Percentiles rank a stretch among this genome's conserved stretches.
phyloP scores from a whole-genome alignment of 2,113 vertebrate genomes.

The Calidris pugnax region DNA sequence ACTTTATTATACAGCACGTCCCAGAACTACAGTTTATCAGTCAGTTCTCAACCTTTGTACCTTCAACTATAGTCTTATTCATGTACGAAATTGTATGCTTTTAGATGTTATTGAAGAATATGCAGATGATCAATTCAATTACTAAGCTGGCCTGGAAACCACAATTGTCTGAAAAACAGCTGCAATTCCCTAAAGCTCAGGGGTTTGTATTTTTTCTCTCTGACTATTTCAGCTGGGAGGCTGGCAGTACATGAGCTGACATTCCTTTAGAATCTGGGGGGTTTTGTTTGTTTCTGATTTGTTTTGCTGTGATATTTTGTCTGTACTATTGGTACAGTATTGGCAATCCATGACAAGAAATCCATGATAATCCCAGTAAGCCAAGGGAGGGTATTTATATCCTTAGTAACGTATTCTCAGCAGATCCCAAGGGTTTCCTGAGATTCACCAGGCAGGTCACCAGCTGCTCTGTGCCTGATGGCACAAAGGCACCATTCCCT shows the following conservation, averaged over 20 bases:
- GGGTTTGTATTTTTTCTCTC: constrained; percentile 22
- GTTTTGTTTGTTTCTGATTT: not conserved
- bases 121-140: constrained; percentile 19
- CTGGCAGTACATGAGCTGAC: not conserved
- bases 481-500: not conserved
- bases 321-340: not conserved
- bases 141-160: not conserved
- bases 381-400: not conserved
- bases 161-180: not conserved
- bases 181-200: not conserved
- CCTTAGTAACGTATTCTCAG: not conserved
- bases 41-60: not conserved
- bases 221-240: not conserved
- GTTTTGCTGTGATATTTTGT: not conserved
- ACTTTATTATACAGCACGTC: not conserved
- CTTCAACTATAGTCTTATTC: not conserved
- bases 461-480: not conserved
- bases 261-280: not conserved
- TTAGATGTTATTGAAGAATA: constrained; percentile 16
- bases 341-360: not conserved
- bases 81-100: not conserved
- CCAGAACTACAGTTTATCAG: not conserved
- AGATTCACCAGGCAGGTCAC: not conserved
- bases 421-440: not conserved
- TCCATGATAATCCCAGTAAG: not conserved